These are phyloP conservation scores for Redunca redunca DNA, from an alignment of 2,113 vertebrate genomes.

Conservation along the genomic window DNA sequence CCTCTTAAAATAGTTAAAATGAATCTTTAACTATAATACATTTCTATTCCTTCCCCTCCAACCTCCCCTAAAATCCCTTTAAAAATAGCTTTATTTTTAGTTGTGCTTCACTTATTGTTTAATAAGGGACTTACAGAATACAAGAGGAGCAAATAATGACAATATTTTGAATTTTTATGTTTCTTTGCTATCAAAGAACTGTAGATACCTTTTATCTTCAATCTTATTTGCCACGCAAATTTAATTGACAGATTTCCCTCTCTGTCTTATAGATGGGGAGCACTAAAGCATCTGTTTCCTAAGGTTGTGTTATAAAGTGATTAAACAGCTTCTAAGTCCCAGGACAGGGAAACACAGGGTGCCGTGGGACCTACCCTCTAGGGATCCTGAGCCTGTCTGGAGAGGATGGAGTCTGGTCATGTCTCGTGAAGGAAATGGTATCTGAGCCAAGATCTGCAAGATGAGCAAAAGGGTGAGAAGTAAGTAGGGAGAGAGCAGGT, in stretches of 20 bases:
- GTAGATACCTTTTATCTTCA: constrained; percentile 34
- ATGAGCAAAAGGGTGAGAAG: neutral
- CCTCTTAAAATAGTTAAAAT: constrained; percentile 10
- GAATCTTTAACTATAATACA: constrained; percentile 18
- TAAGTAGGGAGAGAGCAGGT: neutral
- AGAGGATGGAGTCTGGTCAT: neutral
- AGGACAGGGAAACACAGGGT: neutral
- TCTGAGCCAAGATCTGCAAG: neutral
- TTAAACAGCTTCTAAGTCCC: neutral
- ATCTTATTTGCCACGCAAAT: neutral
- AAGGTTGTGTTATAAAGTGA: neutral
- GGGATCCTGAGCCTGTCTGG: neutral
- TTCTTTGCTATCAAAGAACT: constrained; percentile 21
- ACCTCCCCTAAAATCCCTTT: neutral
- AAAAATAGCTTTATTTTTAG: neutral
- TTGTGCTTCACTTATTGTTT: neutral
- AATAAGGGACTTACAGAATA: neutral
- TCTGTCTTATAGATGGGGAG: neutral
- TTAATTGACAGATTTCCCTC: constrained; percentile 12
- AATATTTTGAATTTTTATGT: constrained; percentile 18
- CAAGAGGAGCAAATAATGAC: neutral
- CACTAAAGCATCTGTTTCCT: neutral
- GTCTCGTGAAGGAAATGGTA: neutral
- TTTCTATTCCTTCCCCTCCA: neutral
- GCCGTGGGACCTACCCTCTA: neutral